Base-by-base conservation (phyloP, 2,888 invertebrate species). In the Synergus gifuensis region DNA sequence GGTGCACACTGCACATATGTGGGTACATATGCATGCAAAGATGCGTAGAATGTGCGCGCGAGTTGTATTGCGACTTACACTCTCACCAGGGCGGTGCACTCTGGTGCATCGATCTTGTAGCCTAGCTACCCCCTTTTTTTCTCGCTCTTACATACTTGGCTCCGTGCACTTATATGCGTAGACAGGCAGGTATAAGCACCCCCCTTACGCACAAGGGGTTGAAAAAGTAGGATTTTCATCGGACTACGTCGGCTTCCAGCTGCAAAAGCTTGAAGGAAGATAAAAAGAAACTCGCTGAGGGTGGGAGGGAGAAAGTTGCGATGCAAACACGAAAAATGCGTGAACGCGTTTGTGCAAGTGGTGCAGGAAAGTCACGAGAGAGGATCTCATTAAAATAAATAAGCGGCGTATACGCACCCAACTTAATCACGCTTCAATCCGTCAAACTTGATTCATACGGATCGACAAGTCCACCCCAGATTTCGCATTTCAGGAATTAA, bases 51-150 rank as follows among this genome's bases (percentile, higher is more conserved):
- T 86, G 87, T 87, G 87, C 86, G 87, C 86, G 85, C 85, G 85
- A 86, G 88, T 81, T 28, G 60, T 16, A 77, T 79, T 76, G 81
- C 81, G 36, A 36, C 36, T 36, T 81, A 81, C 88, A 90, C 90
- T 90, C 49, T 49, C 89, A 87, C 88, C 86, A 90, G 90, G 91
- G 90, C 91, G 90, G 89, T 92, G 92, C 91, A 91, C 92, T 88
- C 90, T 89, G 88, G 89, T 88, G 89, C 91, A 91, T 92, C 90
- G 91, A 91, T 91, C 91, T 90, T 90, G 89, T 90, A 88, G 87
- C 87, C 88, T 87, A 87, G 87, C 88, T 86, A 87, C 86, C 85
- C 87, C 85, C 86, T 79, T 86, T 85, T 78, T 82, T 82, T 82
- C 83, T 85, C 83, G 81, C 82, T 83, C 84, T 86, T 83, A 83